These are phyloP conservation scores for Bactericera cockerelli DNA, from an alignment of 1,140 invertebrate species.

Conservation along the genomic window DNA sequence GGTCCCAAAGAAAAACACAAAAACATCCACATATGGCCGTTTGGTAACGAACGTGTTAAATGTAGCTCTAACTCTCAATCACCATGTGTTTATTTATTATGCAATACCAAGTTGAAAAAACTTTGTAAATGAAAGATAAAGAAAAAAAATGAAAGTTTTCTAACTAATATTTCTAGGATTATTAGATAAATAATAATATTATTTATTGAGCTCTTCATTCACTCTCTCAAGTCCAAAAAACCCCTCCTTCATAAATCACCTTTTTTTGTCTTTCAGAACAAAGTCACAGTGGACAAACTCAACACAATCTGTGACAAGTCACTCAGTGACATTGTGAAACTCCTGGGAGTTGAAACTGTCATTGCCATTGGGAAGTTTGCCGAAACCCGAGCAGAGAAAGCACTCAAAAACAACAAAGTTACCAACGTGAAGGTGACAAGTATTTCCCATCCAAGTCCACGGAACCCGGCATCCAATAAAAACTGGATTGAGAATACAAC, in stretches of 20 bases:
- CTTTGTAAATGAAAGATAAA: too few relatives aligned
- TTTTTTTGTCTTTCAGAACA: conserved; percentile 32
- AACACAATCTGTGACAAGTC: conserved; percentile 41
- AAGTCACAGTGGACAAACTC: conserved; percentile 34
- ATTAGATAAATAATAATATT: conserved; percentile 8
- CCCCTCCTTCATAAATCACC: too few relatives aligned
- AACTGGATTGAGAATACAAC: conserved; percentile 61
- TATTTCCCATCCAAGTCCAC: conserved; percentile 72
- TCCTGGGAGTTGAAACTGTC: conserved; percentile 53
- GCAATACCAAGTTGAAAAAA: too few relatives aligned
- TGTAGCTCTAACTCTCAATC: too few relatives aligned
- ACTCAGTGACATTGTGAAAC: conserved; percentile 44
- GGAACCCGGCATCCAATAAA: conserved; percentile 49
- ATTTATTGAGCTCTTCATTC: not conserved
- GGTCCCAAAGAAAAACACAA: too few relatives aligned
- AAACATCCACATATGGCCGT: too few relatives aligned
- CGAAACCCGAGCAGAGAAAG: conserved; percentile 43
- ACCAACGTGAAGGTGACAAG: conserved; percentile 20
- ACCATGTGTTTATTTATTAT: too few relatives aligned
- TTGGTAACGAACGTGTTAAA: too few relatives aligned
- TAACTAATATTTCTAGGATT: too few relatives aligned
- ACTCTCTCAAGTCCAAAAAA: not conserved
- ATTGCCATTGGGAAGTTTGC: conserved; percentile 71
- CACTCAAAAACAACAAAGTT: conserved; percentile 33
- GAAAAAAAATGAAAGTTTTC: too few relatives aligned